Evolutionary conservation across 2,113 vertebrate genomes (phyloP).

Genomic region (human): GRCh38 chr1:47978501-47979000

Average conservation of each 20-base stretch:
- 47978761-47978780: constrained; percentile 58
- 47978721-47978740: constrained; percentile 64
- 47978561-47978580: constrained; percentile 68
- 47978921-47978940: not conserved
- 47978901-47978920: not conserved
- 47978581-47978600: constrained; percentile 48
- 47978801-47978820: constrained; percentile 84
- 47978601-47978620: constrained; percentile 69
- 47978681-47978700: constrained; percentile 69
- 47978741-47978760: constrained; percentile 64
- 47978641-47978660: constrained; percentile 60
- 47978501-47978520: constrained; percentile 44
- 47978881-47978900: constrained; percentile 74
- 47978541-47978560: constrained; percentile 61
- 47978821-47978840: constrained; percentile 83
- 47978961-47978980: not conserved
- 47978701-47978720: constrained; percentile 71
- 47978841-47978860: constrained; percentile 72
- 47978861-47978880: constrained; percentile 75
- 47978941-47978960: not conserved
- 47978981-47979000: not conserved
- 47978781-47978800: constrained; percentile 81
- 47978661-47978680: constrained; percentile 73
- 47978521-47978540: not conserved
- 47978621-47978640: constrained; percentile 74